Percentiles rank a stretch among this genome's conserved stretches.
phyloP scores from a whole-genome alignment of 92 coral and sea anemone genomes.

The Meandrina meandrites region DNA sequence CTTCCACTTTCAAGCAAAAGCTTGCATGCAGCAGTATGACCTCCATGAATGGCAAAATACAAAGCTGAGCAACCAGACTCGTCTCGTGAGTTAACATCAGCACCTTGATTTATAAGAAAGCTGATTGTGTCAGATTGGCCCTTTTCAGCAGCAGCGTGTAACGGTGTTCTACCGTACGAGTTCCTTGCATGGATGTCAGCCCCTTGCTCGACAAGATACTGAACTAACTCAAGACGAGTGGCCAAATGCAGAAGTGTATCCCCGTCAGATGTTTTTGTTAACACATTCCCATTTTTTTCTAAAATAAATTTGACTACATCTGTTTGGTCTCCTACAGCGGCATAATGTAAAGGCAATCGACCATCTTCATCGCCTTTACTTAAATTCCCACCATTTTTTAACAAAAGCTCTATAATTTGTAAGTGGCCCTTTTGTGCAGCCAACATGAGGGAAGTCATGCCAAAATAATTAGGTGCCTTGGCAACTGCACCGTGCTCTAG shows the following conservation, averaged over 20 bases:
- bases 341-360: slow-evolving; percentile 28
- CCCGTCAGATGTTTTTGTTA: background rate
- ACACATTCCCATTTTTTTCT: background rate
- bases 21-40: slow-evolving; percentile 1
- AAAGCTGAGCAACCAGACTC: slow-evolving; percentile 7
- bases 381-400: background rate
- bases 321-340: slow-evolving; percentile 19
- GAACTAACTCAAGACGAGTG: slow-evolving; percentile 18
- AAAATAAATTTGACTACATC: slow-evolving; percentile 16
- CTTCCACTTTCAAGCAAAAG: slow-evolving; percentile 24
- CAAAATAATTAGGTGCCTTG: slow-evolving; percentile 24
- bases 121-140: slow-evolving; percentile 20
- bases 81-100: slow-evolving; percentile 28
- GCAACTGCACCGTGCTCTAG: slow-evolving; percentile 54
- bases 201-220: slow-evolving; percentile 31
- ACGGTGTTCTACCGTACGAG: slow-evolving; percentile 3
- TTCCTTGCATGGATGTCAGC: slow-evolving; percentile 9
- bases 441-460: slow-evolving; percentile 55
- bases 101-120: slow-evolving; percentile 21
- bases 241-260: slow-evolving; percentile 26
- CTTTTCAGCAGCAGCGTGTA: slow-evolving; percentile 29
- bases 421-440: slow-evolving; percentile 52
- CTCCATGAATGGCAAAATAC: slow-evolving; percentile 10
- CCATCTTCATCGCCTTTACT: background rate
- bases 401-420: background rate